Conservation (phyloP, 1,140 invertebrate genomes). For the Schlechtendalia chinensis region DNA sequence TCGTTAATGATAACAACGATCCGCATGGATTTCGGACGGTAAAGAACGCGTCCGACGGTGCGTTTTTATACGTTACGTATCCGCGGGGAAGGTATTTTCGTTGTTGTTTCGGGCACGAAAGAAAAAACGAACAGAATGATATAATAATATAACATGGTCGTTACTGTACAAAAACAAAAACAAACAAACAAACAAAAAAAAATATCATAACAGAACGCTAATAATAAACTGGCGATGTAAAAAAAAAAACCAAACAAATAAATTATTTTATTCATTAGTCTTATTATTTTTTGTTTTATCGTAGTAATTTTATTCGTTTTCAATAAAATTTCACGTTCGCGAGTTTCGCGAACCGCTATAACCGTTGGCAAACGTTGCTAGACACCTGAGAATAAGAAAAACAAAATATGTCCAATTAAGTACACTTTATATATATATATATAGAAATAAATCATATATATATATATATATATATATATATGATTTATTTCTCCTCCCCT, state of each 20-base stretch:
- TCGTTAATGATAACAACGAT: too few species aligned
- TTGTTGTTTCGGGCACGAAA: background rate
- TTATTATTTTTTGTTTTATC: conserved; percentile 25
- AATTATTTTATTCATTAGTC: conserved; percentile 42
- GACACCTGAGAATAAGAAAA: conserved; percentile 37
- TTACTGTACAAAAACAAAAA: conserved; percentile 29
- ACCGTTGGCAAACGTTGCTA: conserved; percentile 22
- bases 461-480: too few species aligned
- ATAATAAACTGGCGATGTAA: background rate
- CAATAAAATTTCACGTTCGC: background rate
- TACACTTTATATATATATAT: background rate
- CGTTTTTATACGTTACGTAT: too few species aligned
- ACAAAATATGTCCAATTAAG: background rate
- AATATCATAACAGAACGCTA: background rate
- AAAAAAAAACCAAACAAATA: conserved; percentile 22
- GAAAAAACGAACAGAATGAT: background rate
- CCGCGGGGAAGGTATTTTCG: background rate
- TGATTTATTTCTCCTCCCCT: background rate
- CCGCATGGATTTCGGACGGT: too few species aligned
- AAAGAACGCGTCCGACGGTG: too few species aligned
- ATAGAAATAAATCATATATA: too few species aligned
- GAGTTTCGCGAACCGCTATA: conserved; percentile 8
- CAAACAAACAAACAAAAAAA: background rate
- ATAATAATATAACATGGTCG: too few species aligned
- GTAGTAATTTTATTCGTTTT: background rate